Evolutionary conservation across 2,797 vertebrate species (phyloP), one percentile per base, ranked within the genome.

Genomic region (Macroramphosus scolopax): DNA sequence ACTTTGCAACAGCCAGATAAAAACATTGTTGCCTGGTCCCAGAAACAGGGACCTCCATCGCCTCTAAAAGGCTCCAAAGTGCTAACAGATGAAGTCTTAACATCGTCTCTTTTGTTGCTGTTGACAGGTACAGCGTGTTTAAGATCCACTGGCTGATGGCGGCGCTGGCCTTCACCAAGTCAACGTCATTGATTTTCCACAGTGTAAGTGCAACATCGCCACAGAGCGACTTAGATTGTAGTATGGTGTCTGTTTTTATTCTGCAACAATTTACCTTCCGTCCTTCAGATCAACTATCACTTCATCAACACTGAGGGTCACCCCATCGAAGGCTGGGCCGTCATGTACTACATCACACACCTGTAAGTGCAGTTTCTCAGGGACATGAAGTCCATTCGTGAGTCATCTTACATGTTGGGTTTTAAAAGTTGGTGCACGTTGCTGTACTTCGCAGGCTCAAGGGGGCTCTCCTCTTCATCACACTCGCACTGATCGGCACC

Each of bases 71-170:
- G n/a, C n/a, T n/a, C 2, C 13, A 32, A 32, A 32, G 10, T n/a
- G n/a, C n/a, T 12, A 2, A 6, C 3, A 12, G 8, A 17, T 11
- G 5, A 41, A 2, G 9, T 35, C 14, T 8, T 15, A 41, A 30
- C 10, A 8, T 33, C 2, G 18, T 15, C 17, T 7, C 4, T 3
- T 40, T 5, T 28, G 17, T 22, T 20, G 0, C 22, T 35, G 4
- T 60, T 49, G 34, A 14, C 81, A 91, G 89, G 67, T 88, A 87
- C 87, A 91, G 88, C 1, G 89, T 91, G 36, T 91, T 93, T 80
- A 94, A 93, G 84, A 93, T 92, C 82, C 92, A 94, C 83, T 94
- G 91, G 90, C 81, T 94, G 47, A 93, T 93, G 92, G 91, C 91
- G 0, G 89, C 91, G 0, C 78, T 93, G 75, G 89, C 88, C 0